Base-by-base conservation (phyloP, 2,113 vertebrate species). In the Sapayoa aenigma region DNA sequence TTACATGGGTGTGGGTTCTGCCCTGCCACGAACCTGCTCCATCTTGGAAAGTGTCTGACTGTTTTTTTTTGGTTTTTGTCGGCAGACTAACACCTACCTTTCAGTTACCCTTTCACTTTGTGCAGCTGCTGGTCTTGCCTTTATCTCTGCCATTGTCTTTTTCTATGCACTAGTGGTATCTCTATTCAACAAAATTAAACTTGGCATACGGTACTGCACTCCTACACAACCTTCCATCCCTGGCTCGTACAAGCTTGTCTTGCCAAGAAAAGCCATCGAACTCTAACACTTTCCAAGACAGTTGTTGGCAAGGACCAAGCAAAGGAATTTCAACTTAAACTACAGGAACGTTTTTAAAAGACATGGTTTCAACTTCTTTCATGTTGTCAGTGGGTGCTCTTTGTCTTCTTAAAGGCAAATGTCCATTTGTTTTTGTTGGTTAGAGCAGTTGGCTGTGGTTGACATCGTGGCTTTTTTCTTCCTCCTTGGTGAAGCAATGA, bases 151-250 rank as follows among this genome's bases (percentile, higher is more conserved):
- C 39, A 35, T 56, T 44, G 42, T 27, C 30, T n/a, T 52, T 71
- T 24, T 25, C 56, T 37, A 7, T 16, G 65, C 47, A n/a, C 35
- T 20, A 11, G n/a, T 9, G 79, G 30, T 28, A 58, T 59, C 53
- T 53, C 81, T 41, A 19, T 25, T 35, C 30, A 47, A 37, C 4
- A 18, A 15, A 44, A 24, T 37, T 24, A 39, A 69, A 46, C 19
- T 42, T 81, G 74, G 73, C 15, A 9, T 9, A 21, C 2, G 39
- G 41, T 18, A 44, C 72, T 72, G 24, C 0, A 0, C 22, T 73
- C 72, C 30, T 4, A 11, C 24, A 53, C 1, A 28, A 79, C 60
- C 31, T 84, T 60, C 62, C 9, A 9, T 52, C 19, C 58, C 46
- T 42, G 44, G 27, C 77, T 92, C 1, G 0, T n/a, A 65, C 3